Percentiles rank a stretch among this genome's conserved stretches.
phyloP scores from a whole-genome alignment of 2,113 vertebrate species.

The Nycticebus coucang region DNA sequence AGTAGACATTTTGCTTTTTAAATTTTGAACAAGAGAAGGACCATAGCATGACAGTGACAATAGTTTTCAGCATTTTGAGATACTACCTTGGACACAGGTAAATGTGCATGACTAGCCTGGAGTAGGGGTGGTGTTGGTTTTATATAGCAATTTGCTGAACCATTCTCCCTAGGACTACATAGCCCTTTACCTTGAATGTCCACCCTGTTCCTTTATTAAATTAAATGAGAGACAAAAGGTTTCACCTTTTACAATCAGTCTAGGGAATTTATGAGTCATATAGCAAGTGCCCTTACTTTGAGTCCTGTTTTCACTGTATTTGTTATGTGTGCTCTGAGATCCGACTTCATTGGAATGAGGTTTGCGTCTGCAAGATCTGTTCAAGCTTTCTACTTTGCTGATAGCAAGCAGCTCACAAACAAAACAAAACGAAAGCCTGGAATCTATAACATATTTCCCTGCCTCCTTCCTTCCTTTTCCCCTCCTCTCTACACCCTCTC shows the following conservation, averaged over 20 bases:
- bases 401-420: slow-evolving; percentile 64
- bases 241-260: slow-evolving; percentile 77
- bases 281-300: slow-evolving; percentile 80
- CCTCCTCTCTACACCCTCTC: slow-evolving; percentile 53
- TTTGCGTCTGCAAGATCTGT: slow-evolving; percentile 75
- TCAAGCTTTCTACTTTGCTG: slow-evolving; percentile 75
- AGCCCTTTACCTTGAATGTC: slow-evolving; percentile 77
- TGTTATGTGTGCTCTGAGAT: slow-evolving; percentile 79
- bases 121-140: slow-evolving; percentile 51
- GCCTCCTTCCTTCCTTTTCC: slow-evolving; percentile 52
- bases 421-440: slow-evolving; percentile 61
- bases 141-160: slow-evolving; percentile 77
- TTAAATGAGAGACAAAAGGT: slow-evolving; percentile 81
- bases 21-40: not conserved
- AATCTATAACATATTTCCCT: slow-evolving; percentile 48
- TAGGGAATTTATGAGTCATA: slow-evolving; percentile 82
- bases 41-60: too few species aligned
- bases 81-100: slow-evolving; percentile 4
- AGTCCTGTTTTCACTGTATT: slow-evolving; percentile 81
- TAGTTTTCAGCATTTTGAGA: not conserved
- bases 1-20: not conserved
- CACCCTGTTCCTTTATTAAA: slow-evolving; percentile 82
- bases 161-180: slow-evolving; percentile 53
- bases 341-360: slow-evolving; percentile 73
- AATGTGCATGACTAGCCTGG: not conserved